Evolutionary conservation across 1,140 invertebrate species (phyloP).

Genomic region (Thalassaphorura encarpata): DNA sequence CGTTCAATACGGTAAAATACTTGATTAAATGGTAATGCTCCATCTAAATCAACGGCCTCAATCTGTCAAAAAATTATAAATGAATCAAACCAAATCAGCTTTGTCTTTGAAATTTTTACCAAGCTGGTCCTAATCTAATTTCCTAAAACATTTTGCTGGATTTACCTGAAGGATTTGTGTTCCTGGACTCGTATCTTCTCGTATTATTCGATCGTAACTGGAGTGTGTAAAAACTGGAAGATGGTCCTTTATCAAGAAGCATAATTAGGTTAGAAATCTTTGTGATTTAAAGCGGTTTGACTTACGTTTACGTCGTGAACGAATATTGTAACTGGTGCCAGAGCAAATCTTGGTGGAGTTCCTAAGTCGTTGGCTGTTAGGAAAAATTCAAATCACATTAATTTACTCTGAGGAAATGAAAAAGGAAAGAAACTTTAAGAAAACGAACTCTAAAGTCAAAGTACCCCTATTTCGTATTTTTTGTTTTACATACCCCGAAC

Average conservation of each 20-base stretch:
- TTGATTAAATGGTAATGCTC: constrained; percentile 72
- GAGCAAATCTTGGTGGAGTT: constrained; percentile 57
- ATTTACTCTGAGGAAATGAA: too few species aligned
- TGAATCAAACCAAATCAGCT: neutral
- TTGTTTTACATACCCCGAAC: too few species aligned
- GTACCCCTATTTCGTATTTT: too few species aligned
- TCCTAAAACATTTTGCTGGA: neutral
- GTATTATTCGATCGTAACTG: constrained; percentile 60
- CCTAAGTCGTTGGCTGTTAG: constrained; percentile 73
- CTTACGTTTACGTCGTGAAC: constrained; percentile 79
- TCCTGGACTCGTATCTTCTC: constrained; percentile 61
- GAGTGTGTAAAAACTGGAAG: constrained; percentile 63
- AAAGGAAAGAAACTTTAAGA: too few species aligned
- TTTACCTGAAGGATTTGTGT: neutral
- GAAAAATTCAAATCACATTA: too few species aligned
- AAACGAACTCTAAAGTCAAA: too few species aligned
- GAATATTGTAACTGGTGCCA: constrained; percentile 65
- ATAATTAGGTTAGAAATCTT: too few species aligned
- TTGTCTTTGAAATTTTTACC: neutral
- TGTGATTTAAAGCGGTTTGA: too few species aligned
- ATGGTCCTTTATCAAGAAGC: too few species aligned
- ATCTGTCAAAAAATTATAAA: too few species aligned
- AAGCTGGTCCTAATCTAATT: neutral
- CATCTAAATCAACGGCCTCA: constrained; percentile 69
- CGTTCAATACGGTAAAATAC: constrained; percentile 76